These are phyloP conservation scores for Syritta pipiens DNA, from an alignment of 2,888 invertebrate species.

Conservation along the genomic window DNA sequence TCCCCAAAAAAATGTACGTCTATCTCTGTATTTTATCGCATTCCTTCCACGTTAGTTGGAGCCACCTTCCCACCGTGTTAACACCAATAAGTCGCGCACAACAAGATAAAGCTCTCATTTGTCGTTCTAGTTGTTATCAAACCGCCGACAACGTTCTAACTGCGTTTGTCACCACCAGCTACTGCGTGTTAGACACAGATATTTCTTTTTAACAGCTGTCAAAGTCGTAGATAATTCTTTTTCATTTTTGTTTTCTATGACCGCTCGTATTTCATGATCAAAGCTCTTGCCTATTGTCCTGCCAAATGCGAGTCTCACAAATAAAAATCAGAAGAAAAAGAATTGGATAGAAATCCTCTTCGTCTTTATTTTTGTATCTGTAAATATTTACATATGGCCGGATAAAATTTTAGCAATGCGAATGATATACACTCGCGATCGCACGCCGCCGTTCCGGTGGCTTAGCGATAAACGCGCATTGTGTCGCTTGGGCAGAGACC, in stretches of 20 bases:
- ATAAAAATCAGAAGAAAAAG: neutral
- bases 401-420: slow-evolving; percentile 15
- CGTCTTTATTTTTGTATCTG: slow-evolving; percentile 32
- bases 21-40: too few species aligned
- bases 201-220: slow-evolving; percentile 25
- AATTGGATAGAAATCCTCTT: neutral
- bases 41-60: neutral
- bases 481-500: slow-evolving; percentile 8
- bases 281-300: too few species aligned
- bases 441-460: neutral
- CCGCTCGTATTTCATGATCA: too few species aligned
- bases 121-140: slow-evolving; percentile 4
- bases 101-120: neutral
- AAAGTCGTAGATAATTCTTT: slow-evolving; percentile 9
- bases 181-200: too few species aligned
- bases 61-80: neutral
- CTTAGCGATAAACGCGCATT: slow-evolving; percentile 15
- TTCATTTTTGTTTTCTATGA: too few species aligned
- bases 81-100: neutral
- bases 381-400: slow-evolving; percentile 47
- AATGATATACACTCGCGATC: neutral
- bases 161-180: neutral
- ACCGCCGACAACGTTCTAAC: neutral
- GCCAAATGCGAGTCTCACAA: slow-evolving; percentile 3
- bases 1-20: too few species aligned